These are phyloP conservation scores for Pammene aurita DNA, from an alignment of 2,888 invertebrate species.

Conservation along the genomic window DNA sequence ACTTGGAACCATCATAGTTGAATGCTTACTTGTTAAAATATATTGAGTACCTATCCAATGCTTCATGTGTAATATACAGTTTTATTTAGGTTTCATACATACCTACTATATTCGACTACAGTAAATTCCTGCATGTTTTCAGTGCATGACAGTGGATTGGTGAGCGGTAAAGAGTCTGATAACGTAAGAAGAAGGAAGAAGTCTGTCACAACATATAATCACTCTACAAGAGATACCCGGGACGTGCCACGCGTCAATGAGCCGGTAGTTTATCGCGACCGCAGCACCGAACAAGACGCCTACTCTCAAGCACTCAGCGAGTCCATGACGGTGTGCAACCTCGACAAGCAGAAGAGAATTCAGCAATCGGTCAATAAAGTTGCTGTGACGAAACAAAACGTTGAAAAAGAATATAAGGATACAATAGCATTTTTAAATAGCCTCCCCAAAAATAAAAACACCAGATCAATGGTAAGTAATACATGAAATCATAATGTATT, in stretches of 20 bases:
- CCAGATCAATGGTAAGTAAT: conserved; percentile 64
- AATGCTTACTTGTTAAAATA: background rate
- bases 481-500: background rate
- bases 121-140: no score
- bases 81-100: no score
- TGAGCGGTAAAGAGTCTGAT: conserved; percentile 48
- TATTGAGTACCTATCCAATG: background rate
- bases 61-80: background rate
- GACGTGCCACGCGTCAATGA: conserved; percentile 57
- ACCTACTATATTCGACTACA: no score
- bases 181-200: conserved; percentile 53
- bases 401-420: conserved; percentile 76
- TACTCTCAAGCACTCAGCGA: conserved; percentile 71
- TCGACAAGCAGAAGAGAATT: conserved; percentile 56
- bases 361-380: conserved; percentile 65
- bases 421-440: conserved; percentile 73
- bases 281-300: conserved; percentile 64
- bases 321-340: conserved; percentile 45
- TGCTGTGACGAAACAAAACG: conserved; percentile 86
- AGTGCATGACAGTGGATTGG: conserved; percentile 47
- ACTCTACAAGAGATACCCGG: conserved; percentile 63
- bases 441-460: conserved; percentile 63
- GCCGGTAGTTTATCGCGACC: conserved; percentile 61
- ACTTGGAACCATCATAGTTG: background rate
- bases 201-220: conserved; percentile 70